phyloP scores from a whole-genome alignment of 2,797 vertebrate genomes.

The Lacerta viridis region DNA sequence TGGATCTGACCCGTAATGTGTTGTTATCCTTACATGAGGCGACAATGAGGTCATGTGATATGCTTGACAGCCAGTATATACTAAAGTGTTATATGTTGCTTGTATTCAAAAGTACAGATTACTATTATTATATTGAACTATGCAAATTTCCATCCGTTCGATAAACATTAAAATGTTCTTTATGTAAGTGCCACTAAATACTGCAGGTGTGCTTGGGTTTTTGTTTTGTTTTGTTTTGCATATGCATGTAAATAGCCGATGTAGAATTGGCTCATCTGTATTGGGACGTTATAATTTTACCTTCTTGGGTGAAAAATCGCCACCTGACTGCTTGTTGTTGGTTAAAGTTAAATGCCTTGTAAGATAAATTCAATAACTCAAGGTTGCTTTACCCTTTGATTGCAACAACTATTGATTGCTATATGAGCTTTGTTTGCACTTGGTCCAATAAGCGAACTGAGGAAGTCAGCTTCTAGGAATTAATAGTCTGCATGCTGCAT shows the following conservation, averaged over 20 bases:
- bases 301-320: background rate
- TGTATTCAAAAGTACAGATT: no score
- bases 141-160: background rate
- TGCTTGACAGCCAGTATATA: background rate
- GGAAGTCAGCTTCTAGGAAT: background rate
- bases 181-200: background rate
- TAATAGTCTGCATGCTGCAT: background rate
- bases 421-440: background rate
- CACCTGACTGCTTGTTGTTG: background rate
- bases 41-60: no score
- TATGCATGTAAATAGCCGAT: background rate
- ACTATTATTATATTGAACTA: background rate
- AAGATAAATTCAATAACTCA: conserved; percentile 17
- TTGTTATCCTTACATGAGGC: no score
- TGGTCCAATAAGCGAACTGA: background rate
- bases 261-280: background rate
- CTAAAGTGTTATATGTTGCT: background rate
- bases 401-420: conserved; percentile 1
- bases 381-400: conserved; percentile 11
- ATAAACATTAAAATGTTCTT: background rate
- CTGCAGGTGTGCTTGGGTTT: background rate
- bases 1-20: no score
- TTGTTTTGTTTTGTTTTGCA: background rate
- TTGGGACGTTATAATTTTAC: background rate
- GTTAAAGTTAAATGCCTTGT: conserved; percentile 13